A percentile compares a stretch with the other conserved stretches of the same genome.
Evolutionary conservation across 2,113 vertebrate species (phyloP).

Genomic region (Glaucidium brasilianum): DNA sequence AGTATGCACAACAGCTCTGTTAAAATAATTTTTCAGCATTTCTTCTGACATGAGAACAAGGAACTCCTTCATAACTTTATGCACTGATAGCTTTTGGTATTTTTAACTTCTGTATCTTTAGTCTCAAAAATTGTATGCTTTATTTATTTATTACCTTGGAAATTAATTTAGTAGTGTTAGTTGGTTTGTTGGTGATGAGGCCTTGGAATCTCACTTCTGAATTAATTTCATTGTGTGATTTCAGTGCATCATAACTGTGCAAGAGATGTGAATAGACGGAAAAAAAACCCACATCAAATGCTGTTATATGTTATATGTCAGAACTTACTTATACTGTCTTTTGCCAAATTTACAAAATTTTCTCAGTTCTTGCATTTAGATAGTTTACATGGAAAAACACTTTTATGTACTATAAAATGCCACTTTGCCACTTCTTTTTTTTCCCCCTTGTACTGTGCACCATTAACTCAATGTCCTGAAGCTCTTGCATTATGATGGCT

Average conservation of each 20-base stretch:
- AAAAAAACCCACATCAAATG: neutral
- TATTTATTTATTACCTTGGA: neutral
- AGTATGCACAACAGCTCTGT: neutral
- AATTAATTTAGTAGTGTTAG: neutral
- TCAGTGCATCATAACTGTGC: neutral
- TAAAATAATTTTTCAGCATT: neutral
- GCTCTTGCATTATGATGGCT: neutral
- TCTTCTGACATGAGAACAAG: neutral
- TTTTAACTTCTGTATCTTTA: neutral
- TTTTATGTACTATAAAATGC: neutral
- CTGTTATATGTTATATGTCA: neutral
- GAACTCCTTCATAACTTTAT: neutral
- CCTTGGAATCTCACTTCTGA: neutral
- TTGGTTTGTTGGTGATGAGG: no score
- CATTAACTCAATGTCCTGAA: neutral
- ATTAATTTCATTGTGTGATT: neutral
- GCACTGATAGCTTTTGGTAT: neutral
- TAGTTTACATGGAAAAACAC: neutral
- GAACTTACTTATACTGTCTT: neutral
- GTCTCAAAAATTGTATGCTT: neutral
- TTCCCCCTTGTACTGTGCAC: rapidly evolving
- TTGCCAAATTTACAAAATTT: neutral
- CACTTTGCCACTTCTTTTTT: neutral
- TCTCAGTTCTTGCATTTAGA: neutral
- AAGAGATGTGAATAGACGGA: neutral